Base-by-base conservation (phyloP, 2,797 vertebrate genomes). In the Pampus argenteus region DNA sequence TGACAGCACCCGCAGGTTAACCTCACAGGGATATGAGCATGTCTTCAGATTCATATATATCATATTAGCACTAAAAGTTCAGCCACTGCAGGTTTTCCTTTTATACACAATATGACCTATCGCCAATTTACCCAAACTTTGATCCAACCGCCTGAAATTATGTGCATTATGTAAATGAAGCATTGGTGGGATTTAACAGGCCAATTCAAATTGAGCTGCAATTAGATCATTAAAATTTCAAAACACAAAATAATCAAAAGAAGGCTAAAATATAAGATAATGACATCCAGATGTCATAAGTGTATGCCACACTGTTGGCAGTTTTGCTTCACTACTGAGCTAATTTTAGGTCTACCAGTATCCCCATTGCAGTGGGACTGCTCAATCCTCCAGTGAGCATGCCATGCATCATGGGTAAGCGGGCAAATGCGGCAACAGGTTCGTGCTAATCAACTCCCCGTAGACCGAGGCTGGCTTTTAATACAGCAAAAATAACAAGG, bases 391-490 rank as follows among this genome's bases (percentile, higher is more conserved):
- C 57, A 23, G 71, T 7, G 77, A 79, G 74, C 58, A 31, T 54
- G 71, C 26, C 77, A 28, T 72, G 78, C 88, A 76, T 73, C 65
- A 50, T 62, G 49, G 81, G 86, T 85, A 68, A 84, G 78, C 64
- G 5, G 71, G 71, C 48, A 71, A 79, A 84, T 61, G 65, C 3
- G 62, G 63, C 91, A 90, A 90, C 90, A 87, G 49, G 82, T 86
- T 59, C 0, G 40, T 71, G 65, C 85, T 88, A 90, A 92, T 93
- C 83, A 83, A 86, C 80, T 92, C 92, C 88, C 91, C 0, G 63
- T 25, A 73, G 89, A 74, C 66, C 2, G 15, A 23, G 20, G 49
- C 61, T 61, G 72, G 40, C 59, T 76, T 74, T 80, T 40, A 34
- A 34, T 54, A 4, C 65, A 9, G 70, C 4, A 17, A 66, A 64